Percentiles rank a stretch among this genome's conserved stretches.
Conservation (phyloP, 2,888 invertebrate genomes). For the Drosophila histrio region DNA sequence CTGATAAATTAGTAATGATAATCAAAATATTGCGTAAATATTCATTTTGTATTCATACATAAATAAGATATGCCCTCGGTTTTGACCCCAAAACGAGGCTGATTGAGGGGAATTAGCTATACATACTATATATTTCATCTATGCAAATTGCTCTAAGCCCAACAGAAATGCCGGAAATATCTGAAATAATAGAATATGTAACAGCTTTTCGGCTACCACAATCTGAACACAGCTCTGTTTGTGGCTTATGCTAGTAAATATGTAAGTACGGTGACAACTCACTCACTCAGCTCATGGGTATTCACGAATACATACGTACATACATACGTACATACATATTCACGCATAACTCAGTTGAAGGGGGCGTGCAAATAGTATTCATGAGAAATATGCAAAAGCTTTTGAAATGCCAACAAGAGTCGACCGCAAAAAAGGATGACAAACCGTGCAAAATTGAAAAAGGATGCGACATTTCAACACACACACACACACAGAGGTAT, state of each 20-base stretch:
- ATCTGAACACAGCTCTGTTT: constrained; percentile 14
- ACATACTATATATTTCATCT: neutral
- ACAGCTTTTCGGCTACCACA: constrained; percentile 33
- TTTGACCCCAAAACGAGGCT: neutral
- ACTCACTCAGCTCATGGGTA: constrained; percentile 27
- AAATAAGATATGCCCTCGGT: neutral
- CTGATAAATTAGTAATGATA: neutral
- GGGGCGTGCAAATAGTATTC: constrained; percentile 62
- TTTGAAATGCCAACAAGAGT: constrained; percentile 35
- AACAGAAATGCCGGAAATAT: constrained; percentile 11
- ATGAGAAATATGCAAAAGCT: constrained; percentile 72
- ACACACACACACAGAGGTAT: constrained; percentile 11
- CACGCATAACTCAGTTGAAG: constrained; percentile 66
- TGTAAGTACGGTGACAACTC: constrained; percentile 44
- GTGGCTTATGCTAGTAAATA: constrained; percentile 12
- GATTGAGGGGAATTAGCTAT: constrained; percentile 2
- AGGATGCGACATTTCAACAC: constrained; percentile 52
- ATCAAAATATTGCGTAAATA: neutral
- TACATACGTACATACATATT: constrained; percentile 19
- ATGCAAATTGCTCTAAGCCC: neutral
- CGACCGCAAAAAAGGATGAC: constrained; percentile 56
- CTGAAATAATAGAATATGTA: constrained; percentile 32
- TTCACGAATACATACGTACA: neutral
- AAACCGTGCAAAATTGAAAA: constrained; percentile 51
- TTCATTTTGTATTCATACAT: neutral